These are phyloP conservation scores for Drosophila leonis DNA, from an alignment of 2,888 invertebrate genomes.

Conservation along the genomic window DNA sequence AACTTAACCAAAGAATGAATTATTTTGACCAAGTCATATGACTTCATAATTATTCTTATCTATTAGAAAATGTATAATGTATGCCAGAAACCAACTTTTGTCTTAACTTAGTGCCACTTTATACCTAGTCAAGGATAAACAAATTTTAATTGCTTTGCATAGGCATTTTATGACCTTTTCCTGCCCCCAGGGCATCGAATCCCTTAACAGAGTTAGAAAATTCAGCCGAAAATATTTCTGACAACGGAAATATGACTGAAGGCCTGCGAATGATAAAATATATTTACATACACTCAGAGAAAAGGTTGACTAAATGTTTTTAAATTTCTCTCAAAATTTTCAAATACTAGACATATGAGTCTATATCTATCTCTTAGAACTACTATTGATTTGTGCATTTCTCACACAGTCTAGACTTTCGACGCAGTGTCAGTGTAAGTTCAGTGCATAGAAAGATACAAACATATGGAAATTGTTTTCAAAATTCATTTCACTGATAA, in stretches of 20 bases:
- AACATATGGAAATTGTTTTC: conserved; percentile 36
- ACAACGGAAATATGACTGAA: conserved; percentile 26
- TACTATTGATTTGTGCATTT: too few relatives aligned
- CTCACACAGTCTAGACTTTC: too few relatives aligned
- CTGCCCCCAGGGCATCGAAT: conserved; percentile 10
- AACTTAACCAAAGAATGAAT: neutral
- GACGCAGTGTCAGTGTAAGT: neutral
- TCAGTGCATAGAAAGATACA: conserved; percentile 3
- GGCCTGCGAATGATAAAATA: conserved; percentile 22
- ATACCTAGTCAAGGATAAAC: conserved; percentile 19
- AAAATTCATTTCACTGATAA: conserved; percentile 34
- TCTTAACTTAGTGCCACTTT: conserved; percentile 1
- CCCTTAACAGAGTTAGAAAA: conserved; percentile 12
- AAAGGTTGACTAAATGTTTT: too few relatives aligned
- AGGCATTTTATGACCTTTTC: conserved; percentile 1
- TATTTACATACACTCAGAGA: neutral
- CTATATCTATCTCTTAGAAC: too few relatives aligned
- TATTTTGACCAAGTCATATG: neutral
- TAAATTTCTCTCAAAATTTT: too few relatives aligned
- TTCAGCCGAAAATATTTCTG: conserved; percentile 4
- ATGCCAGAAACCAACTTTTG: neutral
- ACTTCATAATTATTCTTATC: neutral
- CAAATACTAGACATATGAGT: too few relatives aligned
- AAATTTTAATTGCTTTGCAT: conserved; percentile 25
- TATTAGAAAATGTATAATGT: conserved; percentile 14